phyloP scores from a whole-genome alignment of 2,888 invertebrate genomes.

The Zaprionus lineosus region DNA sequence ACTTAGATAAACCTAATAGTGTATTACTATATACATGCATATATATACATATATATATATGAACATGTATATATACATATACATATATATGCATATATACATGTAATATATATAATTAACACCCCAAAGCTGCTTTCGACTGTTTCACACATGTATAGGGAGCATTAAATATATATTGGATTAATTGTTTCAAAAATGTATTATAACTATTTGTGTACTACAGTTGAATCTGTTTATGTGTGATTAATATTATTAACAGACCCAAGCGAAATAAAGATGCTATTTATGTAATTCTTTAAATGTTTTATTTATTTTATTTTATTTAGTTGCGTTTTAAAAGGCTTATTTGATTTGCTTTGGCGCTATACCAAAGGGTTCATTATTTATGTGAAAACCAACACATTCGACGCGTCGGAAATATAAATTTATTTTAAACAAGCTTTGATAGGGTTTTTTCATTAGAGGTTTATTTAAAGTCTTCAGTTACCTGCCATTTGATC shows the following conservation, averaged over 20 bases:
- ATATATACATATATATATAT: constrained; percentile 3
- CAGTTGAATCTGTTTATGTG: constrained; percentile 63
- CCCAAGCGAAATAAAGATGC: constrained; percentile 61
- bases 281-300: constrained; percentile 56
- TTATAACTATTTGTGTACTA: constrained; percentile 48
- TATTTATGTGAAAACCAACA: too few species aligned
- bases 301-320: not conserved
- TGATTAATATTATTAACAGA: constrained; percentile 43
- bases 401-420: too few species aligned
- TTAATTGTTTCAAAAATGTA: constrained; percentile 25
- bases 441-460: too few species aligned
- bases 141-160: not conserved
- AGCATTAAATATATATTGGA: constrained; percentile 28
- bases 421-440: too few species aligned
- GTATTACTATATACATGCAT: constrained; percentile 10
- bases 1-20: constrained; percentile 42
- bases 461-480: too few species aligned
- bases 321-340: too few species aligned
- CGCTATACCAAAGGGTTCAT: too few species aligned
- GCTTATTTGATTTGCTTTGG: too few species aligned
- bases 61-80: too few species aligned
- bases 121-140: not conserved
- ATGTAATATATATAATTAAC: not conserved
- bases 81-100: constrained; percentile 5
- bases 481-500: too few species aligned